Percentiles rank a stretch among this genome's conserved stretches.
Evolutionary conservation across 2,888 invertebrate species (phyloP).

Genomic region (Caenorhabditis sp.): DNA sequence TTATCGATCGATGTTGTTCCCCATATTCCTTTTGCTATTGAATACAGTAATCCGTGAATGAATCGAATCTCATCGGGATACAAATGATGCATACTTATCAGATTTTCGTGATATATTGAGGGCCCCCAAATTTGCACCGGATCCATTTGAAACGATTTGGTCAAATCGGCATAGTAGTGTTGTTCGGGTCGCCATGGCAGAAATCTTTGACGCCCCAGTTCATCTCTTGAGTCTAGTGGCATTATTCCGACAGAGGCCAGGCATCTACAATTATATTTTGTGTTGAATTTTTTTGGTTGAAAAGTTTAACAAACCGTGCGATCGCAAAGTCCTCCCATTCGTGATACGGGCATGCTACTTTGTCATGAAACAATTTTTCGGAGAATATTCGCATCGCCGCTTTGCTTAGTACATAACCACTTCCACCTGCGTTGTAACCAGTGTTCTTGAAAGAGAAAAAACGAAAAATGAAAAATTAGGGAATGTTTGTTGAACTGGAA

Average conservation of each 20-base stretch:
- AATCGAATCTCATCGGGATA: conserved; percentile 52
- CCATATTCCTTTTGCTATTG: conserved; percentile 44
- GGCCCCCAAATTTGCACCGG: conserved; percentile 44
- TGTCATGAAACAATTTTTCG: conserved; percentile 44
- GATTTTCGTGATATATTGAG: conserved; percentile 50
- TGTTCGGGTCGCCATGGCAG: conserved; percentile 56
- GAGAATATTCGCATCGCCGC: conserved; percentile 52
- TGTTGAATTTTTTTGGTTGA: too few species aligned
- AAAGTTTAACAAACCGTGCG: conserved; percentile 33
- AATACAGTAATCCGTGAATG: conserved; percentile 53
- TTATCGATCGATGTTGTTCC: neutral
- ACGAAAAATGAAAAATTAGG: too few species aligned
- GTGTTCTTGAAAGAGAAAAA: conserved; percentile 21
- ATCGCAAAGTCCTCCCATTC: conserved; percentile 59
- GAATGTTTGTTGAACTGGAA: too few species aligned
- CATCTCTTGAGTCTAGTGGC: conserved; percentile 48
- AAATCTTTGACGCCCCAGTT: conserved; percentile 49
- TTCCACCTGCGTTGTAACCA: conserved; percentile 58
- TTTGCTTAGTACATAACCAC: conserved; percentile 52
- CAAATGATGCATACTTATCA: conserved; percentile 54
- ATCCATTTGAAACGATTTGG: conserved; percentile 48
- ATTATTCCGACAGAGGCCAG: conserved; percentile 34
- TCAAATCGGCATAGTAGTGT: conserved; percentile 50
- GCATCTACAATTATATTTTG: conserved; percentile 28
- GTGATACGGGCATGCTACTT: conserved; percentile 49